phyloP scores from a whole-genome alignment of 1,140 invertebrate genomes.

The Conopomorpha cramerella region DNA sequence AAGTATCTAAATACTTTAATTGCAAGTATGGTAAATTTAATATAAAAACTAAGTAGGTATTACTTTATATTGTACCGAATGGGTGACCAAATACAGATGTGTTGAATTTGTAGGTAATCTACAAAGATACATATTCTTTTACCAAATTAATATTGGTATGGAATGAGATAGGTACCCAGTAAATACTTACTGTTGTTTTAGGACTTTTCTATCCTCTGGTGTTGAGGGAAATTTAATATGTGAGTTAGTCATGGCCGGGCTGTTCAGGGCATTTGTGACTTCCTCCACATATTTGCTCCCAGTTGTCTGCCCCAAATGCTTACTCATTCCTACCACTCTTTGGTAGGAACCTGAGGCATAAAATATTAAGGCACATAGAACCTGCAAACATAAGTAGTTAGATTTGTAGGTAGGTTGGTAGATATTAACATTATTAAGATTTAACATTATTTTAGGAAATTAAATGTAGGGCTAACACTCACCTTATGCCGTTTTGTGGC shows the following conservation, averaged over 20 bases:
- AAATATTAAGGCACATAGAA: neutral
- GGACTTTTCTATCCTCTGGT: neutral
- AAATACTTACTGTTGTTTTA: neutral
- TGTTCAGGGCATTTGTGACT: neutral
- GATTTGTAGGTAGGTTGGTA: no score
- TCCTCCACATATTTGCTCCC: neutral
- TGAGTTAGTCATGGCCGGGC: neutral
- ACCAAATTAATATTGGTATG: no score
- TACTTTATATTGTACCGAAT: no score
- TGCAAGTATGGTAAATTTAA: neutral
- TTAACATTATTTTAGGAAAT: no score
- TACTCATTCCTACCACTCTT: neutral
- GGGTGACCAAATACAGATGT: no score
- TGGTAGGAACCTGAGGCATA: neutral
- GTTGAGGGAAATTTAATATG: neutral
- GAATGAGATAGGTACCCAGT: no score
- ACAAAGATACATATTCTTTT: no score
- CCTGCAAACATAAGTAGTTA: no score
- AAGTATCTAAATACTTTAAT: neutral
- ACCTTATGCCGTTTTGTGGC: no score
- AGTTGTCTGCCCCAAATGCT: neutral
- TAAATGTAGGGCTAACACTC: no score
- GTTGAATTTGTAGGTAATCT: no score
- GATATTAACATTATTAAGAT: no score
- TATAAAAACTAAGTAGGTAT: neutral